Base-by-base conservation (phyloP, 2,888 invertebrate genomes). In the Clitarchus hookeri region DNA sequence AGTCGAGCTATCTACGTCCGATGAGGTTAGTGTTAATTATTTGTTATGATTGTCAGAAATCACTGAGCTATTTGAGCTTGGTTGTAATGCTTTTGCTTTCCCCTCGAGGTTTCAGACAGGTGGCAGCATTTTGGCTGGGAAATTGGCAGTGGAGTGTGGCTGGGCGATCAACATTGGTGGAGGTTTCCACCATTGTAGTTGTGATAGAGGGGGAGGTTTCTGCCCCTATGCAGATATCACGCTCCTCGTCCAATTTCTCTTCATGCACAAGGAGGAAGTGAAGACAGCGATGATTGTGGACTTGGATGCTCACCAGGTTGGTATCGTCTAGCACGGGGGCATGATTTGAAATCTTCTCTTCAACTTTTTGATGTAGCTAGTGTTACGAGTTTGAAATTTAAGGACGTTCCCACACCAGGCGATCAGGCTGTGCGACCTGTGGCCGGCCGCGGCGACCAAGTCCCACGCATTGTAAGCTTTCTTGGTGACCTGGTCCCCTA, bases 101-200 rank as follows among this genome's bases (percentile, higher is more conserved):
- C 78, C n/a, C 44, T 91, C 0, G 89, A 95, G 95, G 88, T 94
- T 93, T 89, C 96, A 96, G 92, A 96, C 97, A 0, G 97, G 97
- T 0, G 97, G 98, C 0, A 96, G 96, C 0, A 94, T 98, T 85
- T 91, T 97, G 88, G 97, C 97, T 0, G 97, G 96, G 0, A 96
- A 96, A 91, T 90, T 98, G 87, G 97, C 98, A 0, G 89, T 97
- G 79, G 95, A 97, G 88, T 92, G 95, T 78, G 97, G 97, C 4
- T 98, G 97, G 97, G 95, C 97, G 0, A 96, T 98, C 87, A 98
- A 98, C 91, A 93, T 98, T 44, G 98, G 98, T 0, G 98, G 97
- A 19, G 98, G 98, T 0, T 98, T 98, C 91, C 98, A 98, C 91
- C 98, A 98, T 91, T 97, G 97, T 91, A 95, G 95, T 88, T 93